Conservation (phyloP, 2,888 invertebrate genomes). For the Amphipyra berbera region DNA sequence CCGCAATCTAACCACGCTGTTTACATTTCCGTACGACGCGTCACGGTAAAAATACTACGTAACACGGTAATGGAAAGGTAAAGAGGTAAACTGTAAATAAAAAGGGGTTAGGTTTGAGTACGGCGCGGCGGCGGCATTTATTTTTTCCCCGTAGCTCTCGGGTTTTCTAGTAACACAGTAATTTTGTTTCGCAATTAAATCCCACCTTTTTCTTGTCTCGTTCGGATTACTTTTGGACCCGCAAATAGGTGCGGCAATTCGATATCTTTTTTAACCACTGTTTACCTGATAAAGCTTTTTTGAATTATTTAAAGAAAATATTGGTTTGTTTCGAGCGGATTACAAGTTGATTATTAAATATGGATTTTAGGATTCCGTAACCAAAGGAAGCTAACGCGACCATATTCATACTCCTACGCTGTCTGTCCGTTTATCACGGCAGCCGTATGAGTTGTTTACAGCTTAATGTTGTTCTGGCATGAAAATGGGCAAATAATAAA, state of each 20-base stretch:
- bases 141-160: slow-evolving; percentile 55
- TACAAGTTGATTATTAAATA: too few relatives aligned
- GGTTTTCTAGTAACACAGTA: slow-evolving; percentile 66
- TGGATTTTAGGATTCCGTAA: too few relatives aligned
- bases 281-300: background rate
- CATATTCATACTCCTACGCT: too few relatives aligned
- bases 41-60: slow-evolving; percentile 34
- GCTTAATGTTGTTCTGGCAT: too few relatives aligned
- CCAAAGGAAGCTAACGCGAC: too few relatives aligned
- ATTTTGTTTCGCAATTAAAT: slow-evolving; percentile 73
- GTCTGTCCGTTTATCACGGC: too few relatives aligned
- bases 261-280: slow-evolving; percentile 32
- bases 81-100: slow-evolving; percentile 60
- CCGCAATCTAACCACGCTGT: slow-evolving; percentile 13
- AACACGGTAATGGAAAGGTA: slow-evolving; percentile 42
- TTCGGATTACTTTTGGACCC: slow-evolving; percentile 65
- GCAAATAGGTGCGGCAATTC: slow-evolving; percentile 52
- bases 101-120: slow-evolving; percentile 58
- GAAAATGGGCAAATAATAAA: too few relatives aligned
- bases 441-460: too few relatives aligned
- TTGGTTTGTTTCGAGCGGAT: background rate
- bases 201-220: slow-evolving; percentile 71
- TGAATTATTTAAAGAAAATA: background rate
- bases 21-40: slow-evolving; percentile 16
- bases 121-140: slow-evolving; percentile 50